Base-by-base conservation (phyloP, 2,888 invertebrate genomes). In the Linnaemya tessellans region DNA sequence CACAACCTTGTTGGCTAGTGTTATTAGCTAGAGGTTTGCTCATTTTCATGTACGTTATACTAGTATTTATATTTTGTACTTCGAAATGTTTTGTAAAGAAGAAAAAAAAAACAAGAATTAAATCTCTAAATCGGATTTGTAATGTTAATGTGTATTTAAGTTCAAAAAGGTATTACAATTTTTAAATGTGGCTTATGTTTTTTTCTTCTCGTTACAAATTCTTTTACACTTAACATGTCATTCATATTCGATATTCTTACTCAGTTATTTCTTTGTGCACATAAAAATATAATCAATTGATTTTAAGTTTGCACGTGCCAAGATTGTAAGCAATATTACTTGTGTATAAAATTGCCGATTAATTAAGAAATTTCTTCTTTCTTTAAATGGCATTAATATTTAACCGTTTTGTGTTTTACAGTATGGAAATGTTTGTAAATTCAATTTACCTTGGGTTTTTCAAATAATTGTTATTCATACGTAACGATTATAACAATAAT, bases 51-150 rank as follows among this genome's bases (percentile, higher is more conserved):
- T 15, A 54, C 22, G 10, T 22, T 3, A n/a, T 54, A 22, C 8
- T 1, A 22, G 3, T 54, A 8, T 56, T 65, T 65, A 38, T 43
- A 3, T 49, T 68, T 77, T 38, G n/a, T 0, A 15, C 35, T 74
- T 56, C 18, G 30, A 3, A 38, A 41, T 18, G 11, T 10, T 22
- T 56, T 56, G 8, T 30, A 5, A 43, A 25, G 18, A 77, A 64
- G 20, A 58, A 83, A 78, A 73, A 35, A 41, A 41, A 41, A 41
- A 38, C n/a, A 3, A 30, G 3, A 41, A 41, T 3, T 3, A 74
- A 74, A 80, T 84, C 74, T 54, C 38, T 68, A 75, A 84, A 84
- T 84, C 84, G 74, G 84, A 62, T 84, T 84, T 84, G 79, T 80
- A 60, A 62, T 79, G 73, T 74, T 84, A 74, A 70, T 84, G 64